Base-by-base conservation (phyloP, 2,797 vertebrate genomes). In the Pipistrellus nathusii region DNA sequence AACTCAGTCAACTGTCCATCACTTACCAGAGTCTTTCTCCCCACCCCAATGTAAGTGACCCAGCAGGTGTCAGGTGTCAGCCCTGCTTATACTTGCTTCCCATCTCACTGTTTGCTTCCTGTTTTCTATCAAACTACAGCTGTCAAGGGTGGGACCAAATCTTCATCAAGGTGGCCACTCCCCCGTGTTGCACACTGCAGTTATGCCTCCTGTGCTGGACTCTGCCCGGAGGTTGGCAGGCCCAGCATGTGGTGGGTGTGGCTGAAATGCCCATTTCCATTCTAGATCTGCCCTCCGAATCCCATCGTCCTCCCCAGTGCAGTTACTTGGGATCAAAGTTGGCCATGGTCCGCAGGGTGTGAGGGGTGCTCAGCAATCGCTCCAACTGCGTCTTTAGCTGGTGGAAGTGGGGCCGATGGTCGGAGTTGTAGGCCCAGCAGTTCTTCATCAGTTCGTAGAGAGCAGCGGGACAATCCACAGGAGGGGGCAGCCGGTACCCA, bases 381-480 rank as follows among this genome's bases (percentile, higher is more conserved):
- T 98, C 98, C 91, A 99, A 97, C 53, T 98, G 98, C 55, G 98
- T 97, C 77, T 97, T 97, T 62, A 99, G 98, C 59, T 99, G 98
- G 95, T 99, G 99, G 85, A 99, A 99, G 90, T 98, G 98, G 5
- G 98, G 99, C 69, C 99, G 98, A 72, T 98, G 98, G 11, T 97
- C 97, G 13, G 99, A 98, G 20, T 99, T 99, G 0, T 99, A 98
- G 72, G 99, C 99, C 99, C 99, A 99, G 97, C 99, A 99, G 97
- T 98, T 99, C 93, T 99, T 99, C 99, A 99, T 99, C 75, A 99
- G 98, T 10, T 99, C 98, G 0, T 99, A 99, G 72, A 99, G 98
- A n/a, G 98, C 98, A 3, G 99, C 98, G 0, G 99, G 99, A 97
- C 99, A 99, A 97, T 98, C 99, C 59, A 98, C 98, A 0, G 99